Evolutionary conservation across 2,113 vertebrate species (phyloP).

Genomic region (Muntiacus reevesi): DNA sequence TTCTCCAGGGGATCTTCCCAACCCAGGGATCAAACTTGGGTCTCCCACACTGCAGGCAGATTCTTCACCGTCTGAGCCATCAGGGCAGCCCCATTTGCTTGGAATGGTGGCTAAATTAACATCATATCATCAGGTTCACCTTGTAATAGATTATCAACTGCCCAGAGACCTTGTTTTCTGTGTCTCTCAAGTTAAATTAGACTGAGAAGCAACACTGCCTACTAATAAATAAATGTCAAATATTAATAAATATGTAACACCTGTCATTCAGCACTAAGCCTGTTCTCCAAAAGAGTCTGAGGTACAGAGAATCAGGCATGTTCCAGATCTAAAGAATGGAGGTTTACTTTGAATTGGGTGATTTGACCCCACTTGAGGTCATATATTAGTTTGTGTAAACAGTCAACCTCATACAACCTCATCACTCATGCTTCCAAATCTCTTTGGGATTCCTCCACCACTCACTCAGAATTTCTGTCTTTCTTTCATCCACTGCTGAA

Average conservation of each 20-base stretch:
- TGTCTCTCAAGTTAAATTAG: not conserved
- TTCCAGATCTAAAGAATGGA: not conserved
- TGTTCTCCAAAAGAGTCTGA: not conserved
- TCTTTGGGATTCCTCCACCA: not conserved
- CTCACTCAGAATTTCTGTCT: not conserved
- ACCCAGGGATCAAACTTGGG: not conserved
- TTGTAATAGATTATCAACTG: slow-evolving; percentile 1
- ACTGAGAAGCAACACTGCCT: not conserved
- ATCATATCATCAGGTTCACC: not conserved
- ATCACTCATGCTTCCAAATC: not conserved
- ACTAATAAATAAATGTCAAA: not conserved
- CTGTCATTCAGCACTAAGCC: not conserved
- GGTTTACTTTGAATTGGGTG: not conserved
- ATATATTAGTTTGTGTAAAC: not conserved
- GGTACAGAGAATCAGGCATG: not conserved
- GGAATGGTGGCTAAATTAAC: not conserved
- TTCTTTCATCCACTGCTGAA: not conserved
- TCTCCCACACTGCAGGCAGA: not conserved
- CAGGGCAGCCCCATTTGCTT: not conserved
- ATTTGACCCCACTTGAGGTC: not conserved
- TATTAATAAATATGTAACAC: not conserved
- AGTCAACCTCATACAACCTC: not conserved
- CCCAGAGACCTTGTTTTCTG: not conserved
- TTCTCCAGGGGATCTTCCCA: not conserved
- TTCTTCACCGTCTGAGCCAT: not conserved